Evolutionary conservation across 1,140 invertebrate genomes (phyloP).

Genomic region (Trinorchestia longiramus): DNA sequence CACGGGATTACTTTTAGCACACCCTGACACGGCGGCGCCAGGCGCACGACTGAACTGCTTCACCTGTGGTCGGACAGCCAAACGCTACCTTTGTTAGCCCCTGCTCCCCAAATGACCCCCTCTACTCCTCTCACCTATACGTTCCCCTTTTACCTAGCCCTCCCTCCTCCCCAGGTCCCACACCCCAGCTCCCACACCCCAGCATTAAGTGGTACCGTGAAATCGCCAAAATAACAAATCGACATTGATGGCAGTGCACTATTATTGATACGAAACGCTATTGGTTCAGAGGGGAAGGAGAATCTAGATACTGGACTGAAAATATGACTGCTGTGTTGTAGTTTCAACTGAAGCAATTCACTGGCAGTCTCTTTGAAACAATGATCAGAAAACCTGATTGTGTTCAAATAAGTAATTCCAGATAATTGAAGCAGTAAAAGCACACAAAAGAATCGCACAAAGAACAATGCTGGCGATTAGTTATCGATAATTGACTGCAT

Average conservation of each 20-base stretch:
- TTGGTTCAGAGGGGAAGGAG: neutral
- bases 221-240: neutral
- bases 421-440: no score
- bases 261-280: neutral
- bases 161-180: neutral
- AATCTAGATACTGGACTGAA: no score
- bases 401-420: no score
- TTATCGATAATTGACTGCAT: no score
- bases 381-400: no score
- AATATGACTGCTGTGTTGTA: no score
- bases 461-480: no score
- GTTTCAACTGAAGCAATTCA: no score
- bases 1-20: neutral
- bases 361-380: no score
- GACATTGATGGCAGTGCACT: neutral
- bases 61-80: neutral
- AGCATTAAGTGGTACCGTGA: neutral
- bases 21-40: conserved; percentile 1
- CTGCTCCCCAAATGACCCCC: neutral
- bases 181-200: neutral
- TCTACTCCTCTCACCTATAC: neutral
- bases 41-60: conserved; percentile 32
- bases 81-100: conserved; percentile 6
- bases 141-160: neutral
- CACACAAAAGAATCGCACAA: no score